Conservation (phyloP, 2,113 vertebrate genomes). For the Siniperca knerii region DNA sequence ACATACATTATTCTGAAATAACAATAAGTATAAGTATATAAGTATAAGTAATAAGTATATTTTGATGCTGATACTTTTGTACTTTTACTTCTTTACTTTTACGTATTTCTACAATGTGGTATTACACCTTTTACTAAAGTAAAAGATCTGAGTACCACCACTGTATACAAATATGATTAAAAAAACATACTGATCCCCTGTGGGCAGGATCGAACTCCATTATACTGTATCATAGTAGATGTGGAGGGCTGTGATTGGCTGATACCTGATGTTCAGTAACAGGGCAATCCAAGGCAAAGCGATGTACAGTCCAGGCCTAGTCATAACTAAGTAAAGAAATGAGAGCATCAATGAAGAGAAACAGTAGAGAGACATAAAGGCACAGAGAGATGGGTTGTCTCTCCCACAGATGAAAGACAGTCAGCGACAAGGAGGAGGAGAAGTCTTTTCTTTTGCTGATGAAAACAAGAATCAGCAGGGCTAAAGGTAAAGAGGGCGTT, state of each 20-base stretch:
- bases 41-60: too few species aligned
- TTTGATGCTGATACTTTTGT: too few species aligned
- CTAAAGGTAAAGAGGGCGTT: constrained; percentile 80
- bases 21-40: too few species aligned
- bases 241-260: constrained; percentile 34
- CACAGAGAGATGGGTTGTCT: constrained; percentile 68
- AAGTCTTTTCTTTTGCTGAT: constrained; percentile 83
- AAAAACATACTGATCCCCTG: constrained; percentile 1
- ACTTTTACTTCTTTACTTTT: not conserved
- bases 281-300: constrained; percentile 5
- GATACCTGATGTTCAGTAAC: constrained; percentile 21
- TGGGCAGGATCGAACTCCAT: not conserved
- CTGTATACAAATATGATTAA: not conserved
- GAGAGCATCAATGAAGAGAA: constrained; percentile 67
- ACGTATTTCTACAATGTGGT: not conserved
- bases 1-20: not conserved
- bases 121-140: not conserved
- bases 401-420: constrained; percentile 81
- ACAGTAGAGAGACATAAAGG: constrained; percentile 75
- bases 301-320: constrained; percentile 27
- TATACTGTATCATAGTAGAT: not conserved
- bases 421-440: constrained; percentile 75
- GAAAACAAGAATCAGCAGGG: constrained; percentile 85
- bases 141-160: not conserved
- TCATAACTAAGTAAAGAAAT: constrained; percentile 66